A percentile compares a stretch with the other conserved stretches of the same genome.
Evolutionary conservation across 2,797 vertebrate genomes (phyloP).

Genomic region (Tenualosa ilisha): DNA sequence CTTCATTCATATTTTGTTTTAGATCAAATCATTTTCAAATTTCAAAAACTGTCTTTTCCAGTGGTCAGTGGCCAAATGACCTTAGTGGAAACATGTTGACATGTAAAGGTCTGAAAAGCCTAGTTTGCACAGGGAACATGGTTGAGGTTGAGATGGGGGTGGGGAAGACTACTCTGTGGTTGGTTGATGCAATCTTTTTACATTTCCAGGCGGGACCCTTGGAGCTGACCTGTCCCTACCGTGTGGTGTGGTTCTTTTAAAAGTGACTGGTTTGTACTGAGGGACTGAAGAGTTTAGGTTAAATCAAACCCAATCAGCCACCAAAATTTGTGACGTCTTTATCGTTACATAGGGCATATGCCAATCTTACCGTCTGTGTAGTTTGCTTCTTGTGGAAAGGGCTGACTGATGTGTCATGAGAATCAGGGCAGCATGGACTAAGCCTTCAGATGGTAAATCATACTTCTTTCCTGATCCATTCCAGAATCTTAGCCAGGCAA

Average conservation of each 20-base stretch:
- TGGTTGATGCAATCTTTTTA: background rate
- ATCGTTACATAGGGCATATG: background rate
- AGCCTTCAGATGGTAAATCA: background rate
- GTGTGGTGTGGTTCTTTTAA: background rate
- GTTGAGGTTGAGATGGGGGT: background rate
- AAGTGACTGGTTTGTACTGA: background rate
- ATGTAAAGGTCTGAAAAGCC: background rate
- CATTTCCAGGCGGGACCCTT: background rate
- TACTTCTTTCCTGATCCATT: background rate
- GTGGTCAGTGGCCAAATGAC: background rate
- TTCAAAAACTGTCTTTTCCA: background rate
- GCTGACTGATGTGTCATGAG: background rate
- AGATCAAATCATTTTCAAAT: background rate
- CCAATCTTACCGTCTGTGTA: background rate
- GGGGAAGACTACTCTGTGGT: conserved; percentile 11
- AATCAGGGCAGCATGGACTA: background rate
- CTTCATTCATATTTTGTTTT: background rate
- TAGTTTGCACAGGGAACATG: background rate
- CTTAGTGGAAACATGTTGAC: background rate
- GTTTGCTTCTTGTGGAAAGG: background rate
- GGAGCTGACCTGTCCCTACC: background rate
- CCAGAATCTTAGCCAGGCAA: background rate
- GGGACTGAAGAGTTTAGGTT: background rate
- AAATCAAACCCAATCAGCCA: background rate
- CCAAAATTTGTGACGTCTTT: background rate